Conservation (phyloP, 1,140 invertebrate genomes). For the Diprion similis region DNA sequence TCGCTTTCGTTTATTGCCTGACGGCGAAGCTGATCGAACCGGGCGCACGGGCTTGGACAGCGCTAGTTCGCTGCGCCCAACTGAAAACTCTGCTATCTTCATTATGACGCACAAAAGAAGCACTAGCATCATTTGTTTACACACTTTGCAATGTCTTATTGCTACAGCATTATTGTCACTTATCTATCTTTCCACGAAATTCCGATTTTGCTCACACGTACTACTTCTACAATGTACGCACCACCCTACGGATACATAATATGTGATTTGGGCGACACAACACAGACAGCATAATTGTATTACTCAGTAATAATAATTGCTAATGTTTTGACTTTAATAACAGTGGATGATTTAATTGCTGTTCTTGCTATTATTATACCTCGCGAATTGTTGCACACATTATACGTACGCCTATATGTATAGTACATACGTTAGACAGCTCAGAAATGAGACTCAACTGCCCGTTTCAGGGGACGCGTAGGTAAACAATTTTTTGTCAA, state of each 20-base stretch:
- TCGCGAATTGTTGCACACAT: too few relatives aligned
- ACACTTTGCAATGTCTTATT: constrained; percentile 3
- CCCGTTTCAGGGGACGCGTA: too few relatives aligned
- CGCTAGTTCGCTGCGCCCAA: constrained; percentile 44
- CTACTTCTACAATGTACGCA: constrained; percentile 10
- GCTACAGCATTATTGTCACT: constrained; percentile 20
- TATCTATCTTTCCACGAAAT: constrained; percentile 26
- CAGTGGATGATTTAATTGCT: too few relatives aligned
- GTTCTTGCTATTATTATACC: too few relatives aligned
- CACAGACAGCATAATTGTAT: constrained; percentile 31
- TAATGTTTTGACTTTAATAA: neutral
- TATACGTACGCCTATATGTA: too few relatives aligned
- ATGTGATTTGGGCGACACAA: constrained; percentile 44
- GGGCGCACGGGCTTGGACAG: constrained; percentile 31
- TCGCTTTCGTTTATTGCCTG: constrained; percentile 36
- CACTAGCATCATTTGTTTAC: constrained; percentile 55
- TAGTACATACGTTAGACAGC: too few relatives aligned
- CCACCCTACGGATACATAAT: constrained; percentile 16
- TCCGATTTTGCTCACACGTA: neutral
- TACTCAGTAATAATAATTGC: neutral
- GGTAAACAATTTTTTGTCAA: too few relatives aligned
- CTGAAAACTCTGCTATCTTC: constrained; percentile 61
- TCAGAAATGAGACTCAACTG: neutral
- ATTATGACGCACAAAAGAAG: constrained; percentile 60
- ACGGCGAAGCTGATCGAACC: constrained; percentile 31